Conservation (phyloP, 2,113 vertebrate genomes). For the Campylomormyrus numenius region DNA sequence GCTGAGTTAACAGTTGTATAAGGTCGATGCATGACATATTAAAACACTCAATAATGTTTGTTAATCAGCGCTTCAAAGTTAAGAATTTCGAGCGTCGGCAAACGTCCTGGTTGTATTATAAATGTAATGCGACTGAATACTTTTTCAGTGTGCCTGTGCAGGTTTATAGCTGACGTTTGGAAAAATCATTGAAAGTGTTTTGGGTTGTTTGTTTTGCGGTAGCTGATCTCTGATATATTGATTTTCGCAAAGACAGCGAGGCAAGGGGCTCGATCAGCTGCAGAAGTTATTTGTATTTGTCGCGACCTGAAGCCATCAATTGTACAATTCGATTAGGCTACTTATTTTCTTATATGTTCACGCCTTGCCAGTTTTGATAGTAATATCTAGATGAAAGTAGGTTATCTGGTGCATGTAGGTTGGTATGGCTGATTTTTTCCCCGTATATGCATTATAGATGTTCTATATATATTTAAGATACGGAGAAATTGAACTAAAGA, state of each 20-base stretch:
- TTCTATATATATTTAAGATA: background rate
- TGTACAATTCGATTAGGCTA: background rate
- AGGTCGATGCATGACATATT: background rate
- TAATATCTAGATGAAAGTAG: background rate
- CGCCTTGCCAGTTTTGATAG: background rate
- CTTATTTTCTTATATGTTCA: background rate
- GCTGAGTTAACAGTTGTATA: background rate
- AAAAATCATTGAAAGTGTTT: background rate
- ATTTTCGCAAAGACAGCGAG: background rate
- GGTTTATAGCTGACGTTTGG: background rate
- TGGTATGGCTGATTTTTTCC: background rate
- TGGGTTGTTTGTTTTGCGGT: background rate
- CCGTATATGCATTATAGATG: background rate
- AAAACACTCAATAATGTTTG: background rate
- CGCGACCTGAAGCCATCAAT: background rate
- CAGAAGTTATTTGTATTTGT: conserved; percentile 4
- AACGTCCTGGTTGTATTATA: background rate
- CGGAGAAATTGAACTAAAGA: background rate
- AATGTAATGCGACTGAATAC: background rate
- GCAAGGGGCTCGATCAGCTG: background rate
- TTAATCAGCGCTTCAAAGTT: conserved; percentile 2
- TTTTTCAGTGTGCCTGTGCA: background rate
- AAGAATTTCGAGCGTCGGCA: background rate
- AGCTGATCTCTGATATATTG: background rate
- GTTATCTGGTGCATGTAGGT: background rate